Evolutionary conservation across 2,797 vertebrate genomes (phyloP), one percentile per base, ranked within the genome.

Genomic region (Pelobates cultripes): DNA sequence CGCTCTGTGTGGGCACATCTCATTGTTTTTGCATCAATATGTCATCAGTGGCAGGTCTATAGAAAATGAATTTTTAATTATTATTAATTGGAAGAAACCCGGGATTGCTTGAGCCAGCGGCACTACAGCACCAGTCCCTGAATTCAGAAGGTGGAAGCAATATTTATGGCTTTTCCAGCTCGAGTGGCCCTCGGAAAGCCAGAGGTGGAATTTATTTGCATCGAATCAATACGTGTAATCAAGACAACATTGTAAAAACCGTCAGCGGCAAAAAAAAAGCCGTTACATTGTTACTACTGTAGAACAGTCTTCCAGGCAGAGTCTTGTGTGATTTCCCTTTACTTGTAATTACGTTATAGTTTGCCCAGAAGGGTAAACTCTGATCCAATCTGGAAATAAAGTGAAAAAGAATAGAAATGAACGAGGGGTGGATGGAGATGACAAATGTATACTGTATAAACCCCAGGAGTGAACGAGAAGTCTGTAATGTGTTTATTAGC

Each of bases 221-320:
- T 83, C 69, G 0, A 70, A 83, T 83, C 81, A 75, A 83, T 83
- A 79, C 76, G 68, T 73, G 73, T 83, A 83, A 83, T 83, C 76
- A 79, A 83, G 76, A 83, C 81, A 79, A 75, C 76, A 83, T 78
- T 83, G 81, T 79, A 83, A 78, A 79, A 78, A 64, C 61, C 70
- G 45, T 75, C 70, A 70, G 43, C 9, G 73, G 61, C 5, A 14
- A 12, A 12, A 15, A 15, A 70, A 4, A 79, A 75, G 66, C 71
- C 57, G 81, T 61, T 69, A 55, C 66, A 70, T 47, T 70, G 81
- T 74, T 73, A 75, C 71, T 63, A 51, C 53, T 75, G 45, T 47
- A 63, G 43, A 15, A 14, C 45, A 44, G 41, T 53, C 78, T 55
- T 15, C 44, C 47, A 42, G 55, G 67, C 80, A 10, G 28, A 47